Conservation (phyloP, 1,140 invertebrate genomes). For the Pararge aegeria region DNA sequence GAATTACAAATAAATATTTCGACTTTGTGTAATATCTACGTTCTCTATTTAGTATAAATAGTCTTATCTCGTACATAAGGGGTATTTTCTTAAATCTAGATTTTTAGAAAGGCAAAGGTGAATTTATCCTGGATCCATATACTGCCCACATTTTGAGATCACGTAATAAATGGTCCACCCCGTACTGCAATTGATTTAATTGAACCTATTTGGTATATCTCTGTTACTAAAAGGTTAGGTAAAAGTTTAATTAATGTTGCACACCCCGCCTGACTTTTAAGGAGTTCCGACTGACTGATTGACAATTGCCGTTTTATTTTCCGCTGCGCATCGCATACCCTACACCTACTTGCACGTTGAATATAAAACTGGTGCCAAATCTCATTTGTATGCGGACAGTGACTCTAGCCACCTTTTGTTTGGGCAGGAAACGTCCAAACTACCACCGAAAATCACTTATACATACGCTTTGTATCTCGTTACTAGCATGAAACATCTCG, state of each 20-base stretch:
- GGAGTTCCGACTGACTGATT: conserved; percentile 63
- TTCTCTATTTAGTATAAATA: no score
- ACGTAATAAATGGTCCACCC: no score
- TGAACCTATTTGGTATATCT: no score
- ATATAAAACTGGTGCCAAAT: conserved; percentile 48
- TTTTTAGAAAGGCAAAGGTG: no score
- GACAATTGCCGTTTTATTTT: conserved; percentile 67
- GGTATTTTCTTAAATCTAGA: no score
- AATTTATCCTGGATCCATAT: no score
- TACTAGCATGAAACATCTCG: conserved; percentile 45
- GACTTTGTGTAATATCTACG: no score
- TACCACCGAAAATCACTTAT: conserved; percentile 65
- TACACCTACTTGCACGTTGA: conserved; percentile 40
- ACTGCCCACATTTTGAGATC: no score
- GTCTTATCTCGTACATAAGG: no score
- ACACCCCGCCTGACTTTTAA: conserved; percentile 47
- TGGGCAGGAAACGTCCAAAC: conserved; percentile 70
- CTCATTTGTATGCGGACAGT: conserved; percentile 66
- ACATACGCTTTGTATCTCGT: conserved; percentile 33
- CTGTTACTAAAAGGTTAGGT: conserved; percentile 3
- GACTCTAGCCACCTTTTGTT: conserved; percentile 67
- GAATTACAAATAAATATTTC: no score
- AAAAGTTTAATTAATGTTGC: not conserved
- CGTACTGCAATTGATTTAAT: no score
- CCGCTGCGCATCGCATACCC: conserved; percentile 53